Evolutionary conservation across 1,140 invertebrate genomes (phyloP).

Genomic region (Diorhabda carinulata): DNA sequence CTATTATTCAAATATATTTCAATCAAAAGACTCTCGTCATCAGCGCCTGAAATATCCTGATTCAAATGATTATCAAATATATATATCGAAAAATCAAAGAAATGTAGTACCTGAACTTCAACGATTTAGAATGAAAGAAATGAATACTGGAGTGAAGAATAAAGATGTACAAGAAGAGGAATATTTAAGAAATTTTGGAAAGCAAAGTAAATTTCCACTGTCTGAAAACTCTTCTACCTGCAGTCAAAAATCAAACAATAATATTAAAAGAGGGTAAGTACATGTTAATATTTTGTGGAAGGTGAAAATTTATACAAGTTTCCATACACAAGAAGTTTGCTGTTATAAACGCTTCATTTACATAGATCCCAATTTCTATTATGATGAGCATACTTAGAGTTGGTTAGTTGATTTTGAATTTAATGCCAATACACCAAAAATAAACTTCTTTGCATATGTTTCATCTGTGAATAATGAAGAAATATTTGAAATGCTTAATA

Average conservation of each 20-base stretch:
- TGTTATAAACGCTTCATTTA: too few species aligned
- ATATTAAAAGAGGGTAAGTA: background rate
- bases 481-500: too few species aligned
- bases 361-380: background rate
- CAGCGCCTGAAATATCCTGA: background rate
- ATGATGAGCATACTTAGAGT: background rate
- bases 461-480: too few species aligned
- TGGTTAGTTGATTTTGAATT: background rate
- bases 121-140: background rate
- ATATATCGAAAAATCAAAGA: background rate
- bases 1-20: constrained; percentile 1
- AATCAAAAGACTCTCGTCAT: background rate
- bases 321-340: background rate
- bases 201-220: background rate
- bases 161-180: background rate
- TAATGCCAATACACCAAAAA: background rate
- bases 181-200: background rate
- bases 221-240: background rate
- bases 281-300: background rate
- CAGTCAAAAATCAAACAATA: background rate
- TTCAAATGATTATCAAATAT: background rate
- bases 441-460: too few species aligned
- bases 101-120: background rate
- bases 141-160: background rate
- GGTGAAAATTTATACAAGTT: background rate